Percentiles rank a stretch among this genome's conserved stretches.
Evolutionary conservation across 2,797 vertebrate genomes (phyloP).

Genomic region (Euthynnus affinis): DNA sequence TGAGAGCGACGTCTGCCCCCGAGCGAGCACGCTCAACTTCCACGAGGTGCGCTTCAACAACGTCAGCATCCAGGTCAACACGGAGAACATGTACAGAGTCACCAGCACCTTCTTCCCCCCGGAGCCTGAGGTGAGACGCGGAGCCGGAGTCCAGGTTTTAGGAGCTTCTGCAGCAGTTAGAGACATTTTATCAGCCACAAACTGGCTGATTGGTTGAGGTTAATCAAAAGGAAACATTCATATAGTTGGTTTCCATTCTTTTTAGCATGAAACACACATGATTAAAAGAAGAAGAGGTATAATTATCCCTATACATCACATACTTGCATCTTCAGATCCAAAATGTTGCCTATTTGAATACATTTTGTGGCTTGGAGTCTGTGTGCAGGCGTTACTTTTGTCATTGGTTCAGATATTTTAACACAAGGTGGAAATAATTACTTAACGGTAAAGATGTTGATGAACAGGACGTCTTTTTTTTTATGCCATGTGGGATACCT

Average conservation of each 20-base stretch:
- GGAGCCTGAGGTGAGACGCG: conserved; percentile 84
- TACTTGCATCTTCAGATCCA: too few species aligned
- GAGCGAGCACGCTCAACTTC: conserved; percentile 82
- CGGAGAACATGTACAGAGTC: conserved; percentile 87
- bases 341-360: too few species aligned
- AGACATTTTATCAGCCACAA: not conserved
- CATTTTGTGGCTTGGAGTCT: too few species aligned
- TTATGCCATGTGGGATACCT: not conserved
- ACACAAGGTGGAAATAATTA: too few species aligned
- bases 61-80: conserved; percentile 87
- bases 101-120: conserved; percentile 87
- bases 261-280: too few species aligned
- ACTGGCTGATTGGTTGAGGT: too few species aligned
- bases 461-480: not conserved
- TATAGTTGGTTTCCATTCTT: not conserved
- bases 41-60: conserved; percentile 87
- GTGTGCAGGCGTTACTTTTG: too few species aligned
- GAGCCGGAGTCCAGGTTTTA: not conserved
- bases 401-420: too few species aligned
- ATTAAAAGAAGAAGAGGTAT: too few species aligned
- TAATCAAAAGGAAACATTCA: too few species aligned
- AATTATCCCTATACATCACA: too few species aligned
- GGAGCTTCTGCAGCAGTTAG: too few species aligned
- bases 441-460: not conserved
- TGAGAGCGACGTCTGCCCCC: conserved; percentile 92